Evolutionary conservation across 2,888 invertebrate genomes (phyloP), one percentile per base, ranked within the genome.

Genomic region (Rhopalosiphum nymphaeae): DNA sequence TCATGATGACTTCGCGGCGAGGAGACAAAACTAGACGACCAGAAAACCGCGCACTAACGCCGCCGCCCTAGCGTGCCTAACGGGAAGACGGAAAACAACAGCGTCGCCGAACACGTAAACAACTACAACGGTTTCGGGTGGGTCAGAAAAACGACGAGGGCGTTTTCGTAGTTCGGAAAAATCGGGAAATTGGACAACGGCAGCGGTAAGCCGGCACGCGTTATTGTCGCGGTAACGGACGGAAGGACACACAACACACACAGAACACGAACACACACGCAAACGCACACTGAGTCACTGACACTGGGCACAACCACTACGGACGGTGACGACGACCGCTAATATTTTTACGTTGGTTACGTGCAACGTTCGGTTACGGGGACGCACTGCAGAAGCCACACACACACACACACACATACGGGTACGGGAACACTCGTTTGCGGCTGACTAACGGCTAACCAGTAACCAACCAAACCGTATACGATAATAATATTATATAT

Each of bases 1-100:
- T 97, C 97, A 98, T 98, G 98, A 98, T 98, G 53, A 89, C 89
- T 93, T 29, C 42, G 67, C 78, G 49, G 36, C 61, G 67, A 56
- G 13, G 16, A 21, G 78, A 36, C 78, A 0, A 78, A 78, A 36
- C 78, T 16, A 36, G 78, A 78, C 78, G 78, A 78, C 61, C 25
- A 42, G n/a, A 89, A 89, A 89, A 56, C 89, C 89, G 86, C 86
- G 86, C 86, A 86, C 86, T 86, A 44, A 86, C 86, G 86, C 29
- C 36, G 36, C 78, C 78, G 21, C 78, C 78, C 36, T 78, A 21
- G 78, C 21, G 78, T 42, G 36, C 78, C 36, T 21, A 16, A 36
- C 16, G 67, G n/a, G 67, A 67, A 67, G n/a, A 67, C n/a, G n/a
- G 21, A 3, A 53, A 21, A 53, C 53, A 53, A 53, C 53, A 53